Evolutionary conservation across 2,113 vertebrate species (phyloP).

Genomic region (Chloropsis hardwickii): DNA sequence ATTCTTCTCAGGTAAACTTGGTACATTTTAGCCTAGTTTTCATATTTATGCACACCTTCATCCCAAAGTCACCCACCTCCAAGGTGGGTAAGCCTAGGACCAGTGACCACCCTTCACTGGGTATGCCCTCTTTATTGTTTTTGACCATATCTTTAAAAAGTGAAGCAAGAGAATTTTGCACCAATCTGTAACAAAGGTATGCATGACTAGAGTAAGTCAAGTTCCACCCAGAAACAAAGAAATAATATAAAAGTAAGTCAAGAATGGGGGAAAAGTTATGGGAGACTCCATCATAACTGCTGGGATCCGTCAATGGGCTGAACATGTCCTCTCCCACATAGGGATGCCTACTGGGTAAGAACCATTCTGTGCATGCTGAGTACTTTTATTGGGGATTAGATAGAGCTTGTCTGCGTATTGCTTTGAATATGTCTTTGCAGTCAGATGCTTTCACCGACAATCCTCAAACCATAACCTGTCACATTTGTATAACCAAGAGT

Average conservation of each 20-base stretch:
- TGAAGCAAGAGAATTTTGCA: accelerated
- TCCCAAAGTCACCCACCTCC: neutral
- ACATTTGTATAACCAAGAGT: neutral
- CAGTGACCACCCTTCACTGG: neutral
- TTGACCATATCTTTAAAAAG: neutral
- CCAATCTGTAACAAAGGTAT: neutral
- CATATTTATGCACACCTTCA: neutral
- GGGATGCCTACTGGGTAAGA: neutral
- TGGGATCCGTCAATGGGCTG: neutral
- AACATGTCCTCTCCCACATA: neutral
- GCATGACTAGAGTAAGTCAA: neutral
- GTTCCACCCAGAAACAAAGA: neutral
- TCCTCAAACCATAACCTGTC: neutral
- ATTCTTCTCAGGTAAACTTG: neutral
- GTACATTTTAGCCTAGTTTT: neutral
- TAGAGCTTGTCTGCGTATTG: accelerated
- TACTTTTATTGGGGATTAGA: neutral
- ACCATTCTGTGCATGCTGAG: neutral
- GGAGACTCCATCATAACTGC: neutral
- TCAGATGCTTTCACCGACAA: neutral
- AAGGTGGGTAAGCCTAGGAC: no score
- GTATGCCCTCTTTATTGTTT: neutral
- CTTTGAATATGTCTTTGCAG: neutral
- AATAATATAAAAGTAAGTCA: neutral
- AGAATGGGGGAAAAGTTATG: neutral